Evolutionary conservation across 2,113 vertebrate species (phyloP), one percentile per base, ranked within the genome.

Genomic region (Turdus rufiventris): DNA sequence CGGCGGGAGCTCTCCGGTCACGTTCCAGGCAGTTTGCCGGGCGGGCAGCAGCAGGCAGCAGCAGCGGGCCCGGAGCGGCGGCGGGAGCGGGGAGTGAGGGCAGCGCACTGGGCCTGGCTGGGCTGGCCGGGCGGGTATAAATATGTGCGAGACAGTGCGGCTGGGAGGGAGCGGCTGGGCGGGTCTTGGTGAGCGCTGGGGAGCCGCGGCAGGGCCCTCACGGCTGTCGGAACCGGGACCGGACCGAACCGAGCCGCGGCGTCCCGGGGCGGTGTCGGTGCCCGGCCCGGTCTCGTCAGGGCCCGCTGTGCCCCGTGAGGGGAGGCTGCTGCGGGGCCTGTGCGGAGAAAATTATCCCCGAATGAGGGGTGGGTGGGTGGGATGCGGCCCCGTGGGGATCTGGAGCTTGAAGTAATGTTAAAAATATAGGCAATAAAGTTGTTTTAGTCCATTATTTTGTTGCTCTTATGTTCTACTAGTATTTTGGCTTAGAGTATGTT

Each of bases 281-380:
- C 51, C 20, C 40, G 13, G 23, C 23, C 23, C 23, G 7, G 31
- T 17, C 7, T 36, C 21, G 6, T 33, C 29, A 18, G 36, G 42
- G 38, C 17, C 38, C 51, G 7, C 16, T 5, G 5, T 8, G 40
- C 18, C 31, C 40, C 40, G 7, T 34, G 33, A 34, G 33, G 71
- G 25, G n/a, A 14, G 43, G 26, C 26, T 9, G 43, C 5, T 33
- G 28, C 4, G 24, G 29, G 26, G 36, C 36, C 45, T 50, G 13
- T 21, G 36, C 2, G 36, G 31, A 25, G 1, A 28, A 18, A 23
- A 15, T 5, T 29, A 31, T 43, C 47, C 23, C 6, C 4, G 0
- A 33, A 3, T 40, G 36, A 26, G 21, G 28, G 23, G 7, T 9
- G 38, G 24, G 60, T 0, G 14, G 9, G 38, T 38, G 38, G 14